Conservation (phyloP, 2,888 invertebrate species). For the Asteroscopus sphinx region DNA sequence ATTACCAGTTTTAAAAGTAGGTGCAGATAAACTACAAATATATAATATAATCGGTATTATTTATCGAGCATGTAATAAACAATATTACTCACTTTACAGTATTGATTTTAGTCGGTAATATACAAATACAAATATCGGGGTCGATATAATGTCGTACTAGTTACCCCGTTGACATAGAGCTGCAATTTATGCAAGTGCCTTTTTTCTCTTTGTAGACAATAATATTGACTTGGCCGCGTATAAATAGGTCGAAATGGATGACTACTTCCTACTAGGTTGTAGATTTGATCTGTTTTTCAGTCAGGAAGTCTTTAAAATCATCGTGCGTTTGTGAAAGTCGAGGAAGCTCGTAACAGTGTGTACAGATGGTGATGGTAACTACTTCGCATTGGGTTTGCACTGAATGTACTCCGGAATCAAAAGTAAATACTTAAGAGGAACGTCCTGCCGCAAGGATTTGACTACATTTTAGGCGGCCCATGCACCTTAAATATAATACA, state of each 20-base stretch:
- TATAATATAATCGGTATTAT: constrained; percentile 15
- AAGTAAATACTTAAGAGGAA: too few relatives aligned
- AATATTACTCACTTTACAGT: constrained; percentile 24
- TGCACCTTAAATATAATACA: too few relatives aligned
- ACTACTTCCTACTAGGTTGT: constrained; percentile 6
- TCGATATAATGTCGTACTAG: constrained; percentile 45
- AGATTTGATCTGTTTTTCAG: constrained; percentile 4
- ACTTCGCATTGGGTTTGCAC: background rate
- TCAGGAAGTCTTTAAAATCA: background rate
- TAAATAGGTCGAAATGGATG: constrained; percentile 18
- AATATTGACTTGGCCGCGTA: constrained; percentile 14
- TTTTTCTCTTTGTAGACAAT: constrained; percentile 31
- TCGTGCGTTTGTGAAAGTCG: constrained; percentile 1
- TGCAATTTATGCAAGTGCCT: constrained; percentile 52
- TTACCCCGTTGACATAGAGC: constrained; percentile 39
- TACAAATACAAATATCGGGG: constrained; percentile 47
- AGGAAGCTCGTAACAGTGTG: constrained; percentile 1
- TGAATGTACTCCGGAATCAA: background rate
- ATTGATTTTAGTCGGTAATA: constrained; percentile 37
- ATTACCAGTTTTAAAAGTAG: constrained; percentile 30
- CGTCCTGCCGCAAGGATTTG: too few relatives aligned
- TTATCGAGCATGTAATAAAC: constrained; percentile 30
- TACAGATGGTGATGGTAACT: background rate
- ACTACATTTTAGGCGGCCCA: too few relatives aligned
- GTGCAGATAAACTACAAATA: constrained; percentile 21